Evolutionary conservation across 1,140 invertebrate species (phyloP), one percentile per base, ranked within the genome.

Genomic region (Drosophila takahashii): DNA sequence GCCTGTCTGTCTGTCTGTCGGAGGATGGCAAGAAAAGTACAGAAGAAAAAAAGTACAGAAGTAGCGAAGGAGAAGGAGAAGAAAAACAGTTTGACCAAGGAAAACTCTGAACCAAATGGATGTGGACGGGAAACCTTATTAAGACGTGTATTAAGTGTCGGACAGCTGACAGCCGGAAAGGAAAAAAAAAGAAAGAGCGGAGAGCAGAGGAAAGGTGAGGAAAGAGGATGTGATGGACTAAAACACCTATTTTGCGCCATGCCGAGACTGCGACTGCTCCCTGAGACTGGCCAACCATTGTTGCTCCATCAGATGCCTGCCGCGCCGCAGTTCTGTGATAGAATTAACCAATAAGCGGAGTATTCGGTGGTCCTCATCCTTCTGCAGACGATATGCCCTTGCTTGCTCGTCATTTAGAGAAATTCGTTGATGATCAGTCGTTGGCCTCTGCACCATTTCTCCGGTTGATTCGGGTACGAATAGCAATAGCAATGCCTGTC

Each of bases 71-170:
- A 6, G 22, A 16, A 42, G 16, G 32, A 13, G 11, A 26, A 26
- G 3, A 37, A 34, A 47, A 47, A 69, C 47, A 64, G 47, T 51
- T 44, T 52, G 16, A 36, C 60, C 37, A n/a, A 26, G 29, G 16
- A 54, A 53, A 37, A 41, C 15, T 26, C 15, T 27, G 3, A 29
- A 9, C 9, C 32, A 52, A 45, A 27, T 45, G 57, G 18, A 34
- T 26, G 34, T 45, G 26, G 44, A 29, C 3, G 41, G 18, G 11
- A 67, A 64, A 51, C 27, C 44, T 34, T 67, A 64, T 64, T 64
- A 64, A 66, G 62, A 41, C 10, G 44, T 26, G 26, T 39, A 29
- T 61, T 61, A 32, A 51, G 58, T 36, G 44, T 16, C 26, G 41
- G 54, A 27, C 45, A 61, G 58, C 41, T 48, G 32, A 48, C 32